Base-by-base conservation (phyloP, 2,797 vertebrate species). In the Rhincodon typus region DNA sequence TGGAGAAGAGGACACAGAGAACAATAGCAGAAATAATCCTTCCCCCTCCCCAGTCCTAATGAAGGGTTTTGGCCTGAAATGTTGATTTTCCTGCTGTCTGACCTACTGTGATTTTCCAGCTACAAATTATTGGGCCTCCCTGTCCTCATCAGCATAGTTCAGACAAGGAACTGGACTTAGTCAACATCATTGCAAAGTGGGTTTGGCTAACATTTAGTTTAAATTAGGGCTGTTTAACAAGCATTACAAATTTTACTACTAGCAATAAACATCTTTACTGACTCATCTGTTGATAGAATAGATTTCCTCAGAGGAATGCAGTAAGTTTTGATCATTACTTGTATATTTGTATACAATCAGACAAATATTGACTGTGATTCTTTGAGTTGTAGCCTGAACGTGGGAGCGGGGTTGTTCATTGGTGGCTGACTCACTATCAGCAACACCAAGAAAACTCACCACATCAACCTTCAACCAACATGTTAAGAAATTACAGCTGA, bases 21-120 rank as follows among this genome's bases (percentile, higher is more conserved):
- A 98, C 99, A 95, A 99, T 99, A 0, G 99, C 99, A 0, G 99
- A 99, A 96, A 97, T 99, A 95, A 99, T 99, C n/a, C n/a, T n/a
- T n/a, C n/a, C n/a, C n/a, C n/a, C n/a, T n/a, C n/a, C n/a, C n/a
- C n/a, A n/a, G n/a, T n/a, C 46, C 46, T 50, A 50, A 50, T 4
- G 4, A 50, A 50, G 46, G 46, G 46, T 50, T 50, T 50, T 50
- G 46, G 46, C 1, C 46, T 50, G 46, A 50, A 50, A 50, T 50
- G 46, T 50, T 50, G 46, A 50, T 50, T 50, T 50, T 50, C 46
- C 46, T 50, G 46, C 46, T 50, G 46, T 50, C 46, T 50, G 46
- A 50, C 46, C 46, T 46, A 50, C 46, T 50, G 46, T 50, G 4
- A 50, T 50, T 50, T 50, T 50, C 46, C 46, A 50, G 46, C 4